Base-by-base conservation (phyloP, 2,113 vertebrate species). In the Aythya baeri region DNA sequence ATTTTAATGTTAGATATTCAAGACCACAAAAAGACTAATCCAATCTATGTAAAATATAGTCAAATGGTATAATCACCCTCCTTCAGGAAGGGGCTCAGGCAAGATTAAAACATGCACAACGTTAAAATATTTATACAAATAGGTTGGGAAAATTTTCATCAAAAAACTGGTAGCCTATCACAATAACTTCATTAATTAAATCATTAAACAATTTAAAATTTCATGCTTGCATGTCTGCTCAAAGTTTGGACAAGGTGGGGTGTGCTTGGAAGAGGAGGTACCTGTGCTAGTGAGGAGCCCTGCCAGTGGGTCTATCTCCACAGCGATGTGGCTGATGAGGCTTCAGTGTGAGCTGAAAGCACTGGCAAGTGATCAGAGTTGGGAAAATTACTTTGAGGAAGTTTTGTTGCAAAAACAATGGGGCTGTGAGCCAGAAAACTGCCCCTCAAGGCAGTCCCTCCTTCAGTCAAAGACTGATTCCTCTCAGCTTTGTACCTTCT, bases 211-310 rank as follows among this genome's bases (percentile, higher is more conserved):
- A 62, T 83, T 83, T 80, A 25, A 83, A 83, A 17, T 12, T 55
- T n/a, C 76, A 62, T 3, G 5, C 17, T 63, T 88, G n/a, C 44
- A 83, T 86, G 31, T 41, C 36, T 63, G 5, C 46, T 67, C 8
- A 27, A 71, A 71, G 44, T 1, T 3, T 10, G 0, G 0, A 3
- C 4, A 49, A 20, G 49, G 8, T 73, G 22, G 1, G 18, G 44
- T 49, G 32, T n/a, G 43, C 29, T 72, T 72, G 4, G 12, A 2
- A 62, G 36, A 50, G 10, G 20, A 5, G 29, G 20, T 25, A 57
- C 29, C 29, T 13, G 13, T 36, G 44, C 20, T 1, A 1, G 17
- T 0, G 3, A 89, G 41, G 43, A 80, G 32, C 7, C 21, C 26
- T 54, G 31, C 12, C 2, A 1, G 12, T 1, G 0, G 61, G 23